These are phyloP conservation scores for Coendou prehensilis DNA, from an alignment of 2,797 vertebrate species.

Conservation along the genomic window DNA sequence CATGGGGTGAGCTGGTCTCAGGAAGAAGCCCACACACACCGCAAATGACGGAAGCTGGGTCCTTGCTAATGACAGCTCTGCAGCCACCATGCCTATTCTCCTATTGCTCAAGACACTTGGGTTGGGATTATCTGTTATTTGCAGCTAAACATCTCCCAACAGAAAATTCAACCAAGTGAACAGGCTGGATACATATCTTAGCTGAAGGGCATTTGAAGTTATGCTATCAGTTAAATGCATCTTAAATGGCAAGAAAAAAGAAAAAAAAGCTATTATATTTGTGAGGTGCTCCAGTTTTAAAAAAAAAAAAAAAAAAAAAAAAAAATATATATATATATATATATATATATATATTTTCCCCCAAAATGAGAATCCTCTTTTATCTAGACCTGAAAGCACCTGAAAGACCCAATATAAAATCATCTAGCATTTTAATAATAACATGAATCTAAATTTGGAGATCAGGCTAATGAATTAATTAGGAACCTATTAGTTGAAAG, in stretches of 20 bases:
- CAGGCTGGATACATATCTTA: background rate
- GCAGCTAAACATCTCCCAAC: background rate
- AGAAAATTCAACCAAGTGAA: background rate
- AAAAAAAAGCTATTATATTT: background rate
- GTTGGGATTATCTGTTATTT: background rate
- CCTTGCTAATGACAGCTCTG: background rate
- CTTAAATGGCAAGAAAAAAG: slow-evolving; percentile 8
- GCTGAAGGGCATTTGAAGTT: slow-evolving; percentile 21
- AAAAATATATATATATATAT: too few species aligned
- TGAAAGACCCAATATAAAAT: slow-evolving; percentile 23
- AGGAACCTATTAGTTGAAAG: slow-evolving; percentile 52
- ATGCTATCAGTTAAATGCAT: background rate
- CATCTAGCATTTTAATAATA: slow-evolving; percentile 2
- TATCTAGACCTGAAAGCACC: slow-evolving; percentile 39
- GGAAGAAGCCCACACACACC: background rate
- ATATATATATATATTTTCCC: background rate
- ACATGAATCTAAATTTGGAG: background rate
- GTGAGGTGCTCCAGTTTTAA: background rate
- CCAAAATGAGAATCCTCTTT: slow-evolving; percentile 18
- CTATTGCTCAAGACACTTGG: background rate
- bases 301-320: too few species aligned
- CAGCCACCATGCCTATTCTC: background rate
- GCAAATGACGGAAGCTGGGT: background rate
- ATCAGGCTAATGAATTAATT: slow-evolving; percentile 43
- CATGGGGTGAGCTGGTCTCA: background rate